Evolutionary conservation across 2,113 vertebrate genomes (phyloP).

Genomic region (Brachyhypopomus occidentalis): DNA sequence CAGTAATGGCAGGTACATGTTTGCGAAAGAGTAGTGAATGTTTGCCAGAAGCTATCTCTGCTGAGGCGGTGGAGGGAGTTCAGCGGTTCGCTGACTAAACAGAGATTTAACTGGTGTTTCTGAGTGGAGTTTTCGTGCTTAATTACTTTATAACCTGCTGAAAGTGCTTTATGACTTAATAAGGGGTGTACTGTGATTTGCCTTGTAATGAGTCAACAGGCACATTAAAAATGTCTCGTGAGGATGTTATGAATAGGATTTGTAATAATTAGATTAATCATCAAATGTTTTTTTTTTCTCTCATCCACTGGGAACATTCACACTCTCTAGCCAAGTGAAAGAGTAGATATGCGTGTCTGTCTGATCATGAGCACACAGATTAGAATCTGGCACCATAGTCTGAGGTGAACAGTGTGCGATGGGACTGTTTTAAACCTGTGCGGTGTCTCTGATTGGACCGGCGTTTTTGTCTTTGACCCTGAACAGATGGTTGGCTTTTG

Average conservation of each 20-base stretch:
- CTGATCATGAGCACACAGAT: too few relatives aligned
- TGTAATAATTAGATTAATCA: too few relatives aligned
- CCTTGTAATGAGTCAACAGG: neutral
- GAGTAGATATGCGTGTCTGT: too few relatives aligned
- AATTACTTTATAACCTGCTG: neutral
- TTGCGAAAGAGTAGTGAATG: neutral
- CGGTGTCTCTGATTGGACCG: neutral
- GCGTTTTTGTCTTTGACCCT: slow-evolving; percentile 23
- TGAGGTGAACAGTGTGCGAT: too few relatives aligned
- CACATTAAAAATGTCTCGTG: too few relatives aligned
- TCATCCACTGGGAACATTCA: too few relatives aligned
- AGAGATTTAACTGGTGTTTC: neutral
- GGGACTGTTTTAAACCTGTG: too few relatives aligned
- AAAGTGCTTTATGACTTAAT: neutral
- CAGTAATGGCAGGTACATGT: neutral
- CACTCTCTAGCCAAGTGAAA: too few relatives aligned
- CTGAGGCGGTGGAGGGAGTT: neutral
- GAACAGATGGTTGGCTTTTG: slow-evolving; percentile 91
- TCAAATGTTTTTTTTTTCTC: too few relatives aligned
- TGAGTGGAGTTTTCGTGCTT: neutral
- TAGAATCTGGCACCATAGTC: too few relatives aligned
- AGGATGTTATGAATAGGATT: too few relatives aligned
- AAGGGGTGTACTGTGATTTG: neutral
- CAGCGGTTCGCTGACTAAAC: neutral
- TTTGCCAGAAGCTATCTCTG: neutral